A percentile compares a stretch with the other conserved stretches of the same genome.
phyloP scores from a whole-genome alignment of 1,140 invertebrate genomes.

The Drosophila watanabei region DNA sequence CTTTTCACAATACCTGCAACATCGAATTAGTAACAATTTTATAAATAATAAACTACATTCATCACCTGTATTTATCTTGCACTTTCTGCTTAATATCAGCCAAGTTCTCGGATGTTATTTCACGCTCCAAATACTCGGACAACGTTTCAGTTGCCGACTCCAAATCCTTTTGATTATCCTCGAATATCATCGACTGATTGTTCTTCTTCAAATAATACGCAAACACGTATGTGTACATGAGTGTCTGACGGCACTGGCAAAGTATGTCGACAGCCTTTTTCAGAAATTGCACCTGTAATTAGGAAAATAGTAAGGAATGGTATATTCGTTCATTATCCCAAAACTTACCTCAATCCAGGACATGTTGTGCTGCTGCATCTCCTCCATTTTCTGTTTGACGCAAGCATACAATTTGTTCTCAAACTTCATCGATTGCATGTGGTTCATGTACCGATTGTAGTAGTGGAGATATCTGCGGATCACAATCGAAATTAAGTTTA shows the following conservation, averaged over 20 bases:
- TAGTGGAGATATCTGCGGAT: constrained; percentile 97
- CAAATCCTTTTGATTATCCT: constrained; percentile 99
- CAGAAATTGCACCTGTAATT: constrained; percentile 95
- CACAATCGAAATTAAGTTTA: background rate
- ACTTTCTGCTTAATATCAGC: constrained; percentile 99
- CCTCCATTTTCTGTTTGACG: constrained; percentile 99
- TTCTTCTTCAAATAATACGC: constrained; percentile 99
- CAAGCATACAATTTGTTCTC: constrained; percentile 98
- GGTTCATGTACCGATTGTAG: constrained; percentile 99
- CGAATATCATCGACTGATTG: constrained; percentile 99
- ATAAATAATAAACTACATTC: no score
- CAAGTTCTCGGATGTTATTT: constrained; percentile 98
- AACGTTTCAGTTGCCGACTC: constrained; percentile 98
- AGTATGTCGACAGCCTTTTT: constrained; percentile 99
- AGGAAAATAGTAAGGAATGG: background rate
- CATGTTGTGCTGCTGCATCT: constrained; percentile 99
- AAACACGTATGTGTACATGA: constrained; percentile 99
- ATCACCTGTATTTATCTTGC: constrained; percentile 99
- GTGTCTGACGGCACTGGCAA: constrained; percentile 97
- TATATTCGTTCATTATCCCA: background rate
- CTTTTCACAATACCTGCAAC: constrained; percentile 95
- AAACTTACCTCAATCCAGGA: constrained; percentile 98
- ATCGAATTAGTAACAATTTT: background rate
- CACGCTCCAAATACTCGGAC: constrained; percentile 98
- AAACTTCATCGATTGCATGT: constrained; percentile 99